phyloP scores from a whole-genome alignment of 2,888 invertebrate species.

The Aspidiotus rigidus region DNA sequence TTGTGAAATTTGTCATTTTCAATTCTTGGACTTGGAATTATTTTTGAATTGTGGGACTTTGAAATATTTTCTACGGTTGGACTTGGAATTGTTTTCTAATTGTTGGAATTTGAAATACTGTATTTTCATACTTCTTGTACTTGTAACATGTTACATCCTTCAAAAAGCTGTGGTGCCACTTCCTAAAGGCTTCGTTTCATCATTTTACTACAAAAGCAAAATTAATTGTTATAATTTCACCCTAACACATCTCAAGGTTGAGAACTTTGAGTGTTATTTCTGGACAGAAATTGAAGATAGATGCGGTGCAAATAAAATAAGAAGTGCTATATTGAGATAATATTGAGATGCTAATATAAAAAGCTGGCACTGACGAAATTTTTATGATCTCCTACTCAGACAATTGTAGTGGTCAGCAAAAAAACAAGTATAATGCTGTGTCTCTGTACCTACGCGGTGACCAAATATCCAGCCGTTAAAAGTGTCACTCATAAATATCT shows the following conservation, averaged over 20 bases:
- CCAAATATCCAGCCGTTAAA: conserved; percentile 23
- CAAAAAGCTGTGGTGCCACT: conserved; percentile 16
- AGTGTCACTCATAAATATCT: conserved; percentile 32
- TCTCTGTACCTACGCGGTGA: conserved; percentile 36
- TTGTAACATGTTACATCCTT: conserved; percentile 17
- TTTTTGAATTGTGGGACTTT: too few relatives aligned
- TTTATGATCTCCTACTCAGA: conserved; percentile 37
- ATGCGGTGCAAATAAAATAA: conserved; percentile 38
- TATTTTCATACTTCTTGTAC: too few relatives aligned
- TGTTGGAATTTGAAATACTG: too few relatives aligned
- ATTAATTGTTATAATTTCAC: conserved; percentile 28
- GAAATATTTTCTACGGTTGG: too few relatives aligned
- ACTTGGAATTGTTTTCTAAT: too few relatives aligned
- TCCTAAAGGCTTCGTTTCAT: conserved; percentile 25
- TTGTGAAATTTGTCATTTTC: too few relatives aligned
- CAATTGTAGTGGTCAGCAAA: conserved; percentile 38
- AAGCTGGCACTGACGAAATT: conserved; percentile 7
- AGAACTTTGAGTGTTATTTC: conserved; percentile 37
- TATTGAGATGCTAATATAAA: conserved; percentile 16
- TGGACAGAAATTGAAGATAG: conserved; percentile 38
- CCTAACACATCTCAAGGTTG: conserved; percentile 12
- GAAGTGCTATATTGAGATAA: conserved; percentile 37
- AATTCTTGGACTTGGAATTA: too few relatives aligned
- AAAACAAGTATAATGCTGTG: conserved; percentile 37
- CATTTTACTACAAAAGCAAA: conserved; percentile 28